Evolutionary conservation across 2,888 invertebrate genomes (phyloP), one percentile per base, ranked within the genome.

Genomic region (Archaeoteleia sp.): DNA sequence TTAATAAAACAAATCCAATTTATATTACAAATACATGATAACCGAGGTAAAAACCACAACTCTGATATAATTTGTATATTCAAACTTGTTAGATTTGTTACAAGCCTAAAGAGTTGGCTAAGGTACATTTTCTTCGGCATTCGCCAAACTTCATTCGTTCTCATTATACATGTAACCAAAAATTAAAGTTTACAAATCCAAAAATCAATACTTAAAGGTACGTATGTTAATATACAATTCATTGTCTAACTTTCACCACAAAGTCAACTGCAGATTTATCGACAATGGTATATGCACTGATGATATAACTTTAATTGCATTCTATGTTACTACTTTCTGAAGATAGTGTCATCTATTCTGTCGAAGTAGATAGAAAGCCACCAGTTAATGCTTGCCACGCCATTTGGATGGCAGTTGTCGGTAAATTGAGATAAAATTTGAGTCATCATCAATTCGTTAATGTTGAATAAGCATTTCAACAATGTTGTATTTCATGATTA

Each of bases 1-100:
- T 23, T 2, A 17, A 25, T 13, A n/a, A 40, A 32, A 25, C 13
- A 54, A 35, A 55, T 45, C 12, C n/a, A 15, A 45, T 20, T 20
- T 2, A 20, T 4, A 20, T 20, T 20, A 20, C 20, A 20, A 20
- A 20, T 20, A 5, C 5, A 20, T 20, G 20, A 5, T 20, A 5
- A 20, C 20, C 2, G 20, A 20, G 20, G 20, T 30, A 9, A 30
- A 30, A 7, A 5, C 20, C 20, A 5, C 2, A 42, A 4, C 10
- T 7, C 12, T 12, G 9, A 3, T 15, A 27, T 27, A 29, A 66
- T 20, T 45, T 66, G 57, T 70, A 58, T 74, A 72, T 73, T 78
- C 75, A 78, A 79, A 76, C 75, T 75, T 58, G 71, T 77, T 76
- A 67, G 54, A 76, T 81, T 82, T 82, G 81, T 81, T 80, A 71